Conservation (phyloP, 2,797 vertebrate genomes). For the Taenioides sp. region DNA sequence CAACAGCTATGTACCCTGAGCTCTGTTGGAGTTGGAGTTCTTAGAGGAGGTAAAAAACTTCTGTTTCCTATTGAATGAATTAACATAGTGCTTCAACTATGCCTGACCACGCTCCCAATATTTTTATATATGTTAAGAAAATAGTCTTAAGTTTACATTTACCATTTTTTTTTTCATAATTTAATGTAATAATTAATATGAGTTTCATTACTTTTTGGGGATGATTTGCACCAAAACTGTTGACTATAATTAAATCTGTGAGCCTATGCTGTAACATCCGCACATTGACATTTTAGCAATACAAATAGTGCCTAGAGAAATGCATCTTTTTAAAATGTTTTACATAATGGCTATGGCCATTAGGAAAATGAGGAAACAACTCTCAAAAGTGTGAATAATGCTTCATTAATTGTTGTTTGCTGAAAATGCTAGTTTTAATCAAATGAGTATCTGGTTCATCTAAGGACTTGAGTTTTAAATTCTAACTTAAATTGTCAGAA, state of each 20-base stretch:
- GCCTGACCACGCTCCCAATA: no score
- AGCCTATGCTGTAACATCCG: neutral
- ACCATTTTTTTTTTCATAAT: no score
- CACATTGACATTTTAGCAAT: neutral
- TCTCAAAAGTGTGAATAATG: conserved; percentile 8
- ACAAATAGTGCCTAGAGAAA: conserved; percentile 3
- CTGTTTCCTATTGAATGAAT: no score
- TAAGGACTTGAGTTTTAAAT: conserved; percentile 1
- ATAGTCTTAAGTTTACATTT: no score
- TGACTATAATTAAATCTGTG: neutral
- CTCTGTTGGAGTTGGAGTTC: no score
- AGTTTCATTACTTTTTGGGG: neutral
- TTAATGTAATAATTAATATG: no score
- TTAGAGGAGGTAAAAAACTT: no score
- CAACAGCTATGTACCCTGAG: no score
- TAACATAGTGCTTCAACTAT: no score
- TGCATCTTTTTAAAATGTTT: neutral
- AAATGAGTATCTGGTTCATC: neutral
- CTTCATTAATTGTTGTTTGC: conserved; percentile 7
- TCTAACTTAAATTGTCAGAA: neutral
- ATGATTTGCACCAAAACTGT: neutral
- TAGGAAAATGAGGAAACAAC: conserved; percentile 1
- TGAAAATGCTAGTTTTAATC: conserved; percentile 2
- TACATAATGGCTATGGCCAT: conserved; percentile 9
- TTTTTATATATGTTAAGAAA: no score